A percentile compares a stretch with the other conserved stretches of the same genome.
These are phyloP conservation scores for Metopolophium dirhodum DNA, from an alignment of 1,140 invertebrate species.

Conservation along the genomic window DNA sequence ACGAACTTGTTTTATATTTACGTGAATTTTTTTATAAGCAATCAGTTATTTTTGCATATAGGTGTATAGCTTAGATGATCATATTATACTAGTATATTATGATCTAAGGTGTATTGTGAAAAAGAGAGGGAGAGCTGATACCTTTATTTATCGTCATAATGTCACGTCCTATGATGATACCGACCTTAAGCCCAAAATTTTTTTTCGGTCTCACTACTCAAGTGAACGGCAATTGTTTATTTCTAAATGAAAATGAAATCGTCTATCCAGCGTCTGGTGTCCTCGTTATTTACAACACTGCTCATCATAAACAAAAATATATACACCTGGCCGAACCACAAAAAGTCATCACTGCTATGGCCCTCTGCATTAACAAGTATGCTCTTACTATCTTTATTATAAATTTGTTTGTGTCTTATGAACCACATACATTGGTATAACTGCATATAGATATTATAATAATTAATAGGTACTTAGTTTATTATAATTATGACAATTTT, in stretches of 20 bases:
- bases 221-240: slow-evolving; percentile 71
- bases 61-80: too few species aligned
- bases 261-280: slow-evolving; percentile 74
- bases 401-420: background rate
- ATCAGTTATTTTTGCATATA: background rate
- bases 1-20: background rate
- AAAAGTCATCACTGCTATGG: slow-evolving; percentile 66
- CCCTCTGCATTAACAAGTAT: slow-evolving; percentile 72
- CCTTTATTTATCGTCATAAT: background rate
- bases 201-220: slow-evolving; percentile 70
- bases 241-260: slow-evolving; percentile 71
- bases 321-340: slow-evolving; percentile 65
- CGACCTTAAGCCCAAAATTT: slow-evolving; percentile 65
- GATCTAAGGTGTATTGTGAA: too few species aligned
- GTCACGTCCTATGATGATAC: slow-evolving; percentile 33
- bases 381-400: background rate
- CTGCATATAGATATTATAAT: too few species aligned
- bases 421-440: background rate
- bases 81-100: too few species aligned
- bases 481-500: too few species aligned
- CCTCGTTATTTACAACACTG: slow-evolving; percentile 71
- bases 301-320: slow-evolving; percentile 64
- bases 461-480: too few species aligned
- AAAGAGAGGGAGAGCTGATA: background rate
- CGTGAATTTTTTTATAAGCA: background rate